Percentiles rank a stretch among this genome's conserved stretches.
These are phyloP conservation scores for Bombus superbus DNA, from an alignment of 1,140 invertebrate genomes.

Conservation along the genomic window DNA sequence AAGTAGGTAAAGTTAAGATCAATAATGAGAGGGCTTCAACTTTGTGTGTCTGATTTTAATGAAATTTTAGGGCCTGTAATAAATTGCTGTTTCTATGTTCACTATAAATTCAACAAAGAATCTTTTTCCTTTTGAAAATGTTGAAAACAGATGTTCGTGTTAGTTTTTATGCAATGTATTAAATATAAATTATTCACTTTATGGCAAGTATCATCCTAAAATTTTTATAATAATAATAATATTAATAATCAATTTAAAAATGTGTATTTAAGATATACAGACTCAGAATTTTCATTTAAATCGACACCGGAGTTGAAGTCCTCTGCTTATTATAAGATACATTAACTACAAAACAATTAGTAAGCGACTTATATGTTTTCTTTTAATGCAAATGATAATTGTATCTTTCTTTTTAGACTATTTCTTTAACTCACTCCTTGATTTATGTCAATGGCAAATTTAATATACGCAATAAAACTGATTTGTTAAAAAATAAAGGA, in stretches of 20 bases:
- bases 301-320: background rate
- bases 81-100: background rate
- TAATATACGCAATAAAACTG: conserved; percentile 51
- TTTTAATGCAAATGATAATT: conserved; percentile 50
- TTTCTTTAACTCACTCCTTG: conserved; percentile 18
- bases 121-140: no score
- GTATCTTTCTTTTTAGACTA: conserved; percentile 27
- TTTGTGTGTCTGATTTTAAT: background rate
- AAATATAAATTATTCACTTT: background rate
- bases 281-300: background rate
- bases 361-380: conserved; percentile 51
- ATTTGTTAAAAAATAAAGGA: conserved; percentile 58
- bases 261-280: background rate
- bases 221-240: background rate
- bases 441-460: conserved; percentile 27
- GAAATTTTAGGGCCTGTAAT: background rate
- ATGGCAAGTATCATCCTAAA: background rate
- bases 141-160: background rate
- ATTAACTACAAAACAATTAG: background rate
- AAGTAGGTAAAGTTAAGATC: conserved; percentile 7
- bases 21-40: background rate
- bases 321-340: background rate
- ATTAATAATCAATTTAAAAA: background rate
- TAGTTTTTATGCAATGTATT: background rate
- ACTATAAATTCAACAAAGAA: background rate